Percentiles rank a stretch among this genome's conserved stretches.
phyloP scores from a whole-genome alignment of 2,888 invertebrate genomes.

The Troides helena region DNA sequence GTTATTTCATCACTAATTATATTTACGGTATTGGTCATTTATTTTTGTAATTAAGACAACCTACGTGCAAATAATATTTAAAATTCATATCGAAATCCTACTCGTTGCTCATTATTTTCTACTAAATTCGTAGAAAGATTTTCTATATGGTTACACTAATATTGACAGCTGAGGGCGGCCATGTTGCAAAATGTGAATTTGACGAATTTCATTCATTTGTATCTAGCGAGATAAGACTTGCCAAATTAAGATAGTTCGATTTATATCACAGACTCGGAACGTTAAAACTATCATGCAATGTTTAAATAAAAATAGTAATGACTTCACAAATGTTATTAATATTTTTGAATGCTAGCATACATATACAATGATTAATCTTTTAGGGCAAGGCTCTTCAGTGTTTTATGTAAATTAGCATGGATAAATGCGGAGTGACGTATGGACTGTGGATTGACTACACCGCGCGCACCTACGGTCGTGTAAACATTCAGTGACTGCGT shows the following conservation, averaged over 20 bases:
- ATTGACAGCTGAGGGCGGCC: conserved; percentile 63
- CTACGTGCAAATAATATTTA: too few species aligned
- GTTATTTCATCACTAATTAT: too few species aligned
- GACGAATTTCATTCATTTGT: conserved; percentile 42
- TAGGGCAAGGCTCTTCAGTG: conserved; percentile 69
- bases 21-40: too few species aligned
- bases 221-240: conserved; percentile 35
- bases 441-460: conserved; percentile 57
- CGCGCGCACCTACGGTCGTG: conserved; percentile 52
- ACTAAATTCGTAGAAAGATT: background rate
- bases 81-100: too few species aligned
- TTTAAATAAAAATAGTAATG: conserved; percentile 31
- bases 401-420: conserved; percentile 72
- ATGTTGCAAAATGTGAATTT: conserved; percentile 56
- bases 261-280: conserved; percentile 11
- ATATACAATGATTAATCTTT: conserved; percentile 70
- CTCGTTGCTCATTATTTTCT: background rate
- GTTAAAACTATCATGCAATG: background rate
- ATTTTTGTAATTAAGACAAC: too few species aligned
- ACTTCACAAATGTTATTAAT: conserved; percentile 60
- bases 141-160: conserved; percentile 33
- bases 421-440: conserved; percentile 58
- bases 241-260: conserved; percentile 29
- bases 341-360: conserved; percentile 70
- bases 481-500: conserved; percentile 45